These are phyloP conservation scores for Pseudochromis fuscus DNA, from an alignment of 2,797 vertebrate genomes.

Conservation along the genomic window DNA sequence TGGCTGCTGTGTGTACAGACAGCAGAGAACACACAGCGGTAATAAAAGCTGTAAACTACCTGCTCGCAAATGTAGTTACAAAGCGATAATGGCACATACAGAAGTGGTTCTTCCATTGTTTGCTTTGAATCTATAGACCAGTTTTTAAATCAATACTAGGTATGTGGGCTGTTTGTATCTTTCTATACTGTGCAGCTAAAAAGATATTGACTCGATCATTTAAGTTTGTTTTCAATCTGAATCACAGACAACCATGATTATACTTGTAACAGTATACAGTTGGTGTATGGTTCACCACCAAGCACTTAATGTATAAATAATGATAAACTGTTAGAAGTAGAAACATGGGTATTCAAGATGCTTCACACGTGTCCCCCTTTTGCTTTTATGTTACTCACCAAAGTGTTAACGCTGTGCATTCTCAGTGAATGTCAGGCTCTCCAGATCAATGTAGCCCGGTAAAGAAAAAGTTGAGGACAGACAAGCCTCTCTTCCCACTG, in stretches of 20 bases:
- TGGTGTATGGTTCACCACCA: constrained; percentile 2
- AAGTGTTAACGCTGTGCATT: constrained; percentile 36
- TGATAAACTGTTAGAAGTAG: background rate
- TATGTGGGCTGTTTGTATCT: background rate
- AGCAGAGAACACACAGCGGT: background rate
- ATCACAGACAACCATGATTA: background rate
- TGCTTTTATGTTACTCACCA: constrained; percentile 10
- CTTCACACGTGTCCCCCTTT: constrained; percentile 25
- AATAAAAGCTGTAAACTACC: constrained; percentile 15
- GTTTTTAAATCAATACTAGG: constrained; percentile 13
- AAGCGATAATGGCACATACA: constrained; percentile 6
- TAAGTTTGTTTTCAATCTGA: background rate
- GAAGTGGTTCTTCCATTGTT: constrained; percentile 23
- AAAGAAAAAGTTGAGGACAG: constrained; percentile 53
- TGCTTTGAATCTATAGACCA: constrained; percentile 7
- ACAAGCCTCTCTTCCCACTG: constrained; percentile 34
- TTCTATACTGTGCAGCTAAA: constrained; percentile 1
- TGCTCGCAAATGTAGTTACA: constrained; percentile 21
- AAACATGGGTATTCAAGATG: background rate
- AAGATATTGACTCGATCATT: constrained; percentile 11
- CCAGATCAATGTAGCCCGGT: constrained; percentile 59
- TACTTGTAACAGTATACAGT: constrained; percentile 3
- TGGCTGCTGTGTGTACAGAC: background rate
- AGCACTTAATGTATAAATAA: constrained; percentile 10
- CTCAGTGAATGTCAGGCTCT: constrained; percentile 49